Conservation (phyloP, 2,797 vertebrate species). For the Ammospiza maritima region DNA sequence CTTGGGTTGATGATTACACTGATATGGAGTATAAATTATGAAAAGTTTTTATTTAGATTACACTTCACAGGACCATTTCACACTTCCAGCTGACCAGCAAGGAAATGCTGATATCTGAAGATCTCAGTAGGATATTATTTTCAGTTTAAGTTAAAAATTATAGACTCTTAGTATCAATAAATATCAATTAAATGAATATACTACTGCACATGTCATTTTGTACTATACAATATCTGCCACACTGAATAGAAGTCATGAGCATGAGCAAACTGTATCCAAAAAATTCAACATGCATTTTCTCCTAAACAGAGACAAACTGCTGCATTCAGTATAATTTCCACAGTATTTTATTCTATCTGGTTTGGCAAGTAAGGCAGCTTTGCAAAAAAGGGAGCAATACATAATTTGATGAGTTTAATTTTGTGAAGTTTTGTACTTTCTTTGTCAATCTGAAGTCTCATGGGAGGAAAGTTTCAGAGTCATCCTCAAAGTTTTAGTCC, state of each 20-base stretch:
- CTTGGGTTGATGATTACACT: not conserved
- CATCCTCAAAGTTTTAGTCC: not conserved
- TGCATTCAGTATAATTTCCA: not conserved
- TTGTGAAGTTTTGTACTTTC: not conserved
- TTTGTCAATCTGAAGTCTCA: not conserved
- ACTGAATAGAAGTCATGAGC: not conserved
- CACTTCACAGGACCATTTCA: not conserved
- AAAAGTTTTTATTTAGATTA: not conserved
- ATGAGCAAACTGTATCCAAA: not conserved
- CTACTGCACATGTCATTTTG: not conserved
- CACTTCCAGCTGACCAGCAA: not conserved
- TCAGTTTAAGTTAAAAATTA: not conserved
- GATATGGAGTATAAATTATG: not conserved
- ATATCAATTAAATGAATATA: not conserved
- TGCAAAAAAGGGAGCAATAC: not conserved
- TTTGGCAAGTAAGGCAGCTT: not conserved
- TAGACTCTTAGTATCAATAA: not conserved
- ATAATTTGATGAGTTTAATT: not conserved
- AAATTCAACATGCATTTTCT: not conserved
- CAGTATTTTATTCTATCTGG: not conserved
- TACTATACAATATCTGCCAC: not conserved
- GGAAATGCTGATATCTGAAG: not conserved
- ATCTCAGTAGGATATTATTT: not conserved
- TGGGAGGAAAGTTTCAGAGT: not conserved
- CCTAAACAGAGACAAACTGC: not conserved